phyloP scores from a whole-genome alignment of 2,888 invertebrate genomes.

The Hecatera dysodea region DNA sequence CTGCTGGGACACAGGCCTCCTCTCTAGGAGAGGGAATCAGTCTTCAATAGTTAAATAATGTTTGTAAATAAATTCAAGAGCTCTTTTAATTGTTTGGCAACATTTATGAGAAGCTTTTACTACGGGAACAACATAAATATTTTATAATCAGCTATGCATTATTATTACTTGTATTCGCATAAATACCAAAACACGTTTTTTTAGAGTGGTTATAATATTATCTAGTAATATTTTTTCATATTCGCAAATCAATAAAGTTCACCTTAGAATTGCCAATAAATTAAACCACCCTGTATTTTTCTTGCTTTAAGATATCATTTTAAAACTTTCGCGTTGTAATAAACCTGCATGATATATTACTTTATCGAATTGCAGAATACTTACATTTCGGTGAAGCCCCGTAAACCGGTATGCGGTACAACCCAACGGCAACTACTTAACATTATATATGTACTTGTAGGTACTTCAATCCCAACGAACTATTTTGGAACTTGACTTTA shows the following conservation, averaged over 20 bases:
- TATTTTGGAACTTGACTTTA: neutral
- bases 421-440: neutral
- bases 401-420: constrained; percentile 34
- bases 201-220: too few relatives aligned
- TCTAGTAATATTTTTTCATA: too few relatives aligned
- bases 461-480: neutral
- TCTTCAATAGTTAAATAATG: too few relatives aligned
- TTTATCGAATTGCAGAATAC: constrained; percentile 52
- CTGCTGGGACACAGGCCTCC: too few relatives aligned
- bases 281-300: neutral
- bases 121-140: too few relatives aligned
- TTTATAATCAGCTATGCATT: too few relatives aligned
- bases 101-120: too few relatives aligned
- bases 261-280: neutral
- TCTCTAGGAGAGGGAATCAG: too few relatives aligned
- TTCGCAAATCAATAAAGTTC: too few relatives aligned
- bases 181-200: too few relatives aligned
- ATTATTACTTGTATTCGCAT: too few relatives aligned
- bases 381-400: constrained; percentile 56
- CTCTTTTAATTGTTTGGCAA: neutral
- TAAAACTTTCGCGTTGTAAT: neutral
- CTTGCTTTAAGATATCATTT: too few relatives aligned
- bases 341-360: neutral
- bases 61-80: neutral
- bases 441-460: neutral